Conservation (phyloP, 2,113 vertebrate species). For the Aptenodytes forsteri region DNA sequence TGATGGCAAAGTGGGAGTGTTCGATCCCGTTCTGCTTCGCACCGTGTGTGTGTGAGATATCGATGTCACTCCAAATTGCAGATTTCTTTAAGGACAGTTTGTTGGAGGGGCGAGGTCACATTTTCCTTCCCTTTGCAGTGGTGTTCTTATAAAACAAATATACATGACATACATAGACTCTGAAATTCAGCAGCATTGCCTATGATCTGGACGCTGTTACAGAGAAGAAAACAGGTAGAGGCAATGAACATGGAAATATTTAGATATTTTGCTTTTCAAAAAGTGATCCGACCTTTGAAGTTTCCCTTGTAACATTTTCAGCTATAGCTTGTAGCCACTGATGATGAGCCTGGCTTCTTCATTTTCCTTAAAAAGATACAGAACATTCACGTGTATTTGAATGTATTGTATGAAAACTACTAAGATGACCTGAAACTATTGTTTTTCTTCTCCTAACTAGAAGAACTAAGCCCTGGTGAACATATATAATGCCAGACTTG, state of each 20-base stretch:
- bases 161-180: too few relatives aligned
- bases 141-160: not conserved
- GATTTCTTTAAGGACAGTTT: not conserved
- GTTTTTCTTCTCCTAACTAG: not conserved
- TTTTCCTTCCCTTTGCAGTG: not conserved
- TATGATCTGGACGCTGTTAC: not conserved
- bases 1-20: not conserved
- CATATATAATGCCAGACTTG: not conserved
- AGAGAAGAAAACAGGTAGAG: not conserved
- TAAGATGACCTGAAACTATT: not conserved
- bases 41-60: fast-evolving
- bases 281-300: not conserved
- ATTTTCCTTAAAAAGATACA: not conserved
- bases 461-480: not conserved
- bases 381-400: not conserved
- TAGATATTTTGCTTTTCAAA: not conserved
- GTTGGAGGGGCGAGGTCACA: not conserved
- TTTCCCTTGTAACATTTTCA: not conserved
- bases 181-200: not conserved
- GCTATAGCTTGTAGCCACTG: not conserved
- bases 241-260: not conserved
- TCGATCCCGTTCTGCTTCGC: fast-evolving
- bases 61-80: not conserved
- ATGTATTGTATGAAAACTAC: not conserved
- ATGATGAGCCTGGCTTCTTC: not conserved